A percentile compares a stretch with the other conserved stretches of the same genome.
These are phyloP conservation scores for Delia radicum DNA, from an alignment of 1,140 invertebrate species.

Conservation along the genomic window DNA sequence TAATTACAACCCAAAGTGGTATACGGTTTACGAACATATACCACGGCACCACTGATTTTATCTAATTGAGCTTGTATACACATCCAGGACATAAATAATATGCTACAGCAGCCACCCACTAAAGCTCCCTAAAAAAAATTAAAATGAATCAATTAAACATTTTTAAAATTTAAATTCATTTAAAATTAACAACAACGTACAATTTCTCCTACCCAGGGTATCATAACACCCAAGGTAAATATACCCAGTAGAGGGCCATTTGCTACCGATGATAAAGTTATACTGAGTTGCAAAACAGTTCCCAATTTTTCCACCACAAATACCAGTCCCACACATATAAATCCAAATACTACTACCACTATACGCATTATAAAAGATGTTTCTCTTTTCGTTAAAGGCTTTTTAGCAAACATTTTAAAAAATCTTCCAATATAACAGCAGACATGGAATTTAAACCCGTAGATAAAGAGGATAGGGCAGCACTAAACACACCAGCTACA, in stretches of 20 bases:
- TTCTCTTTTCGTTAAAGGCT: conserved; percentile 63
- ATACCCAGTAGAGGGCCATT: conserved; percentile 76
- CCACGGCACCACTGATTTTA: conserved; percentile 63
- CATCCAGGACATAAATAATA: conserved; percentile 80
- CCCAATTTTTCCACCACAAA: conserved; percentile 67
- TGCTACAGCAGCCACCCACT: conserved; percentile 69
- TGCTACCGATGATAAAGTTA: conserved; percentile 67
- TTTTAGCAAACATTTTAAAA: conserved; percentile 67
- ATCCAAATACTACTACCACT: conserved; percentile 69
- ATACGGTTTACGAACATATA: conserved; percentile 66
- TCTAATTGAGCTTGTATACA: conserved; percentile 76
- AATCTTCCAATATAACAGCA: conserved; percentile 78
- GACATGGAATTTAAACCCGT: conserved; percentile 71
- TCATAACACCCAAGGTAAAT: conserved; percentile 77
- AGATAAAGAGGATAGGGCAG: conserved; percentile 69
- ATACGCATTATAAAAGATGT: conserved; percentile 69
- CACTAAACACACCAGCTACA: conserved; percentile 66
- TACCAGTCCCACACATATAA: conserved; percentile 64
- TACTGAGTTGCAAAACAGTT: conserved; percentile 64
- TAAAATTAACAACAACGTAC: too few relatives aligned
- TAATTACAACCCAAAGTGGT: conserved; percentile 75
- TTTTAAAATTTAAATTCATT: neutral
- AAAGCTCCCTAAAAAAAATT: conserved; percentile 65
- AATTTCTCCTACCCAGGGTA: conserved; percentile 74
- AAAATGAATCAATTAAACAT: neutral